Percentiles rank a stretch among this genome's conserved stretches.
phyloP scores from a whole-genome alignment of 2,797 vertebrate genomes.

The Masticophis lateralis region DNA sequence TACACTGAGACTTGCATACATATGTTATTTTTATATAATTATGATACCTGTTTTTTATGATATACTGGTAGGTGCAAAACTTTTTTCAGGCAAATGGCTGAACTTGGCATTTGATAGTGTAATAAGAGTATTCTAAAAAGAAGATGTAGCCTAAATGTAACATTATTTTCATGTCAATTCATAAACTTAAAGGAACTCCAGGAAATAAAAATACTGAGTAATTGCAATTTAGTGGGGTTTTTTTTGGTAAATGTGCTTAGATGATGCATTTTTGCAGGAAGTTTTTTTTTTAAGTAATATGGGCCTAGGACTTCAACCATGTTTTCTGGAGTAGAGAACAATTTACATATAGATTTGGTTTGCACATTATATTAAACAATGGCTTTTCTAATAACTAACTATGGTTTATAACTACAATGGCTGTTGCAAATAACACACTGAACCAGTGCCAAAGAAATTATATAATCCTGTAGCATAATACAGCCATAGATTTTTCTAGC shows the following conservation, averaged over 20 bases:
- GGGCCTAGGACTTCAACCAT: neutral
- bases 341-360: neutral
- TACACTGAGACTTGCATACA: neutral
- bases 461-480: neutral
- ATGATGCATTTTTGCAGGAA: neutral
- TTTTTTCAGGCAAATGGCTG: neutral
- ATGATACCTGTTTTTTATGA: neutral
- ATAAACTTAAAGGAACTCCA: neutral
- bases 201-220: neutral
- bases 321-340: neutral
- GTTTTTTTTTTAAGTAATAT: neutral
- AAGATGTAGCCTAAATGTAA: neutral
- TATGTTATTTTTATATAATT: neutral
- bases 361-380: neutral
- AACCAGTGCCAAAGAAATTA: neutral
- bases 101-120: neutral
- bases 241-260: neutral
- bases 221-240: neutral
- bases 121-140: neutral
- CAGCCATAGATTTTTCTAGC: neutral
- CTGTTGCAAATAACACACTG: neutral
- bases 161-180: neutral
- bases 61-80: neutral
- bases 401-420: neutral
- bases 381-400: neutral